Evolutionary conservation across 1,140 invertebrate genomes (phyloP), one percentile per base, ranked within the genome.

Genomic region (Atta texana): DNA sequence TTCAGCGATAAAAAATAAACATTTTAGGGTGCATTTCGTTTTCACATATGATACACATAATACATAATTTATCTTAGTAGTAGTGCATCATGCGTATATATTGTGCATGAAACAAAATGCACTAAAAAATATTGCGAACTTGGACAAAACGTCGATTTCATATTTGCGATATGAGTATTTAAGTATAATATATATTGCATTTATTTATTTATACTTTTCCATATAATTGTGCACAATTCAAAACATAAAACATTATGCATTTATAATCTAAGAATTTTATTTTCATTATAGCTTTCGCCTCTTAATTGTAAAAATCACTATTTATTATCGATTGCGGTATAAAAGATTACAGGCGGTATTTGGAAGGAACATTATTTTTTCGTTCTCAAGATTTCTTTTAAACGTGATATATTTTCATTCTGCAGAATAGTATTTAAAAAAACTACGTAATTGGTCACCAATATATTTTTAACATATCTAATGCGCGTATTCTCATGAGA

Each of bases 301-400:
- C 12, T 0, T 39, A 39, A 39, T 39, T 49, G 34, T 78, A 49
- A 10, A 64, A 64, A 78, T 78, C 0, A 63, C 8, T 5, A 1
- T 24, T 78, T 31, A 21, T 31, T 31, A 63, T 63, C 34, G 34
- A 39, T 34, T 28, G 21, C 57, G 5, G 6, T 76, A 39, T 49
- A 78, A 59, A 68, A 53, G 14, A 34, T 59, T 76, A 77, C 59
- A 69, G 63, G n/a, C 21, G 34, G 8, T 51, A 53, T n/a, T 69
- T 57, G 4, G 14, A 24, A 71, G 64, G 16, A 69, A 71, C 16
- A 71, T 69, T 24, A 24, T 24, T 24, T 24, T 24, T 24, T 39
- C 5, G 31, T 39, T 64, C 18, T 18, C 24, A 44, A 80, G n/a
- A 69, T 16, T 80, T 39, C 28, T 53, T 71, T 24, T 53, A 8